Conservation (phyloP, 2,888 invertebrate species). For the Cantharis lateralis region DNA sequence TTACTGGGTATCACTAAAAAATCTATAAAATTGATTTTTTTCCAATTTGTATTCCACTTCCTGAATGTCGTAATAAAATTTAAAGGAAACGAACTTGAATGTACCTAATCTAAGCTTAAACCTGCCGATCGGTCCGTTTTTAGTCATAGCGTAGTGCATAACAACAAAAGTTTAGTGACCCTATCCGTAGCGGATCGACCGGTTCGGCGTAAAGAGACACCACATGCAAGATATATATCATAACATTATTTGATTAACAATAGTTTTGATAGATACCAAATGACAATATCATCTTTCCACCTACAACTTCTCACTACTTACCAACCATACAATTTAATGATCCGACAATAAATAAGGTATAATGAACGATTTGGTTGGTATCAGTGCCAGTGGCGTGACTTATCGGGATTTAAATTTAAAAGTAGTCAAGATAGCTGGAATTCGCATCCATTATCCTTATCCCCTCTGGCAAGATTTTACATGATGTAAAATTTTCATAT, state of each 20-base stretch:
- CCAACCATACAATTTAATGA: not conserved
- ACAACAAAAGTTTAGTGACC: conserved; percentile 27
- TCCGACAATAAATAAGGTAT: not conserved
- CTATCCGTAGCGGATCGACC: conserved; percentile 27
- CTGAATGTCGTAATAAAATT: not conserved
- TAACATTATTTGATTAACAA: conserved; percentile 5
- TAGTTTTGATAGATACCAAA: not conserved
- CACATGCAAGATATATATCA: conserved; percentile 15
- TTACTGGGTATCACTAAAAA: not conserved
- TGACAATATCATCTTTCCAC: not conserved
- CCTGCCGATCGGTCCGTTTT: conserved; percentile 18
- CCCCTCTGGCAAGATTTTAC: not conserved
- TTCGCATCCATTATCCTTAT: not conserved
- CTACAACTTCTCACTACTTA: not conserved
- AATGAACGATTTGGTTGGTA: not conserved
- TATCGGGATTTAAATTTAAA: not conserved
- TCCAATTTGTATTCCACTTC: not conserved
- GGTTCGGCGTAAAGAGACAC: conserved; percentile 15
- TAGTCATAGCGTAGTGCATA: conserved; percentile 24
- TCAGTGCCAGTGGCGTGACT: not conserved
- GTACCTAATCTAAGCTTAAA: conserved; percentile 21
- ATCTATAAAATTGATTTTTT: not conserved
- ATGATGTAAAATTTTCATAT: not conserved
- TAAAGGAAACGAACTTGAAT: not conserved
- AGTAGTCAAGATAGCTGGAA: not conserved